phyloP scores from a whole-genome alignment of 1,140 invertebrate genomes.

The Dendroctonus ponderosae region DNA sequence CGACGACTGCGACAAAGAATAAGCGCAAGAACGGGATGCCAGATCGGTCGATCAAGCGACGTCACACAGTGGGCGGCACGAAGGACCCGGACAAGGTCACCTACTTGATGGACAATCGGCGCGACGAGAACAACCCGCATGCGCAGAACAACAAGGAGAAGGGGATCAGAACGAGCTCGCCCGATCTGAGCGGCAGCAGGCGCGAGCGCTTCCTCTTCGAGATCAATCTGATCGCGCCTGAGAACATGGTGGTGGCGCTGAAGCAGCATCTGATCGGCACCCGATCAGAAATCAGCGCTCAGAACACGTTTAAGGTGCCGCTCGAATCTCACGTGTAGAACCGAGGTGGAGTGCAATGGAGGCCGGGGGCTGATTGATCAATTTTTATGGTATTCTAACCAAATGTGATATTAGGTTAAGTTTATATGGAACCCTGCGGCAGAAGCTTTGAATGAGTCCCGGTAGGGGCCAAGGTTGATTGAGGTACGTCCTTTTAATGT shows the following conservation, averaged over 20 bases:
- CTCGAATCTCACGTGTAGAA: conserved; percentile 58
- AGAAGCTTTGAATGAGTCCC: too few relatives aligned
- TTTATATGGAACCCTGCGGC: too few relatives aligned
- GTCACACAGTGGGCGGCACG: conserved; percentile 89
- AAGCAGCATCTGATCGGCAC: conserved; percentile 54
- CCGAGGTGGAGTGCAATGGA: conserved; percentile 29
- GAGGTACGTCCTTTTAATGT: too few relatives aligned
- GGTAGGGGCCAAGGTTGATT: too few relatives aligned
- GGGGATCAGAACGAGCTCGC: conserved; percentile 61
- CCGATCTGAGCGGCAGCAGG: conserved; percentile 59
- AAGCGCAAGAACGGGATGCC: conserved; percentile 74
- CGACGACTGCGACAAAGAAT: conserved; percentile 58
- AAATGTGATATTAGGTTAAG: too few relatives aligned
- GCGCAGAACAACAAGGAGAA: conserved; percentile 53
- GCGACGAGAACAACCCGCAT: conserved; percentile 54
- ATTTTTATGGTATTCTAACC: too few relatives aligned
- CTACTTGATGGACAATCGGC: conserved; percentile 58
- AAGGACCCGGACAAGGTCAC: conserved; percentile 76
- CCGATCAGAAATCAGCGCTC: conserved; percentile 47
- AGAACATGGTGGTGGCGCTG: conserved; percentile 56
- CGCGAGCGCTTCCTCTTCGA: conserved; percentile 55
- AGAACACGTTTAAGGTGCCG: conserved; percentile 59
- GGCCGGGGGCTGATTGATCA: too few relatives aligned
- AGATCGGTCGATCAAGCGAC: conserved; percentile 75
- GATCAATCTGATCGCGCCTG: conserved; percentile 56